Conservation (phyloP, 2,113 vertebrate genomes). For the Platycercus adscitus region DNA sequence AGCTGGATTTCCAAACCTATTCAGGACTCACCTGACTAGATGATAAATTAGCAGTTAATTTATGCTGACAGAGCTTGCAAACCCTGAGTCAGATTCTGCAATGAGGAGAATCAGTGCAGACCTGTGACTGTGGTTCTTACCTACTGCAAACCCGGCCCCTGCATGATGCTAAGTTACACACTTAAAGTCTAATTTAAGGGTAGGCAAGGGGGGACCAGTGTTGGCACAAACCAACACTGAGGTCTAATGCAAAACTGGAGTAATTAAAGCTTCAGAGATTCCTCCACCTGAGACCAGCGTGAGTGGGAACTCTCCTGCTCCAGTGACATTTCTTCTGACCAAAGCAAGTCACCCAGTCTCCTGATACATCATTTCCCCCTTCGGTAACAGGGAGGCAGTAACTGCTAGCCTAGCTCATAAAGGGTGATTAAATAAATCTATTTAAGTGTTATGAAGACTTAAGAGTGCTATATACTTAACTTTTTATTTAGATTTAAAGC, state of each 20-base stretch:
- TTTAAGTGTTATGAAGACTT: slow-evolving; percentile 6
- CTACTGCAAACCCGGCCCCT: rapidly evolving
- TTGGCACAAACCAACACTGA: rapidly evolving
- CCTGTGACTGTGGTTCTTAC: rapidly evolving
- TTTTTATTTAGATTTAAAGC: slow-evolving; percentile 60
- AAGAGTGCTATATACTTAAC: slow-evolving; percentile 2
- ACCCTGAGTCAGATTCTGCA: background rate
- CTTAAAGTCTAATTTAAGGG: rapidly evolving
- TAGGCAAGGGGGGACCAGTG: rapidly evolving
- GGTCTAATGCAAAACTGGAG: rapidly evolving
- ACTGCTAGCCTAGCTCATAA: slow-evolving; percentile 12
- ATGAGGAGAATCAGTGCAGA: background rate
- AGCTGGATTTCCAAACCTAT: background rate
- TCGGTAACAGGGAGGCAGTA: background rate
- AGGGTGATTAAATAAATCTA: slow-evolving; percentile 51
- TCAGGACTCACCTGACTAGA: background rate
- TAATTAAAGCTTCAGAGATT: rapidly evolving
- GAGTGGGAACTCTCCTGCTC: background rate
- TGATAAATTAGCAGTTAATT: background rate
- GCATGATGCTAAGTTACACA: rapidly evolving
- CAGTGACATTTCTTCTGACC: background rate
- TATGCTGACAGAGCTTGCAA: background rate
- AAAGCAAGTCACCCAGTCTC: background rate
- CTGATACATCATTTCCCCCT: background rate
- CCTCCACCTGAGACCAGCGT: rapidly evolving